A percentile compares a stretch with the other conserved stretches of the same genome.
phyloP scores from a whole-genome alignment of 1,140 invertebrate species.

The Pseudomyrmex dendroicus region DNA sequence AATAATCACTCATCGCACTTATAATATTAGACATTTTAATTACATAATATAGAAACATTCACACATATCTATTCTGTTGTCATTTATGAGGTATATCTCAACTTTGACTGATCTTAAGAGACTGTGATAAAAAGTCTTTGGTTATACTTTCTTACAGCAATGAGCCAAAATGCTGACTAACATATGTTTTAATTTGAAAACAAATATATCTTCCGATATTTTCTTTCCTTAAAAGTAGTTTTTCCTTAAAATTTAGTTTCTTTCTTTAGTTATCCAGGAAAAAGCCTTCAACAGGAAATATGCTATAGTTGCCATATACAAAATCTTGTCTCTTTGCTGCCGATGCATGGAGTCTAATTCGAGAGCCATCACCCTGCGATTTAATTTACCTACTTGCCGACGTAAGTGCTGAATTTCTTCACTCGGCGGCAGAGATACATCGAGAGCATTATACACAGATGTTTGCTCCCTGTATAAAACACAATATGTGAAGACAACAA shows the following conservation, averaged over 20 bases:
- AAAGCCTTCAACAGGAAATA: conserved; percentile 94
- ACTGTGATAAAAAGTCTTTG: conserved; percentile 63
- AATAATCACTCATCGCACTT: background rate
- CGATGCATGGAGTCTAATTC: conserved; percentile 92
- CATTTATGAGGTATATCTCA: conserved; percentile 19
- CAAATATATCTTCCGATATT: background rate
- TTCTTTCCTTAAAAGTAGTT: background rate
- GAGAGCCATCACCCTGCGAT: conserved; percentile 93
- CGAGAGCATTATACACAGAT: conserved; percentile 86
- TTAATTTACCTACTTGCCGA: conserved; percentile 93
- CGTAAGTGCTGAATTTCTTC: conserved; percentile 93
- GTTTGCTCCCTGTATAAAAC: conserved; percentile 87
- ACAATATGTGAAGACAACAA: background rate
- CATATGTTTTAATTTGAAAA: background rate
- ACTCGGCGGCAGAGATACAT: conserved; percentile 89
- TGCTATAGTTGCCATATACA: conserved; percentile 92
- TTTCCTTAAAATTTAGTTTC: conserved; percentile 79
- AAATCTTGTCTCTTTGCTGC: conserved; percentile 92
- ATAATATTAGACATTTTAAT: background rate
- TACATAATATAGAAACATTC: conserved; percentile 15
- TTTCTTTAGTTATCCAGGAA: conserved; percentile 90
- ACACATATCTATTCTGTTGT: conserved; percentile 22
- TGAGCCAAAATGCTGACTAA: conserved; percentile 27
- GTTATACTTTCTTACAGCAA: conserved; percentile 59
- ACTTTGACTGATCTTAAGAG: background rate